Base-by-base conservation (phyloP, 2,888 invertebrate species). In the Allacma fusca region DNA sequence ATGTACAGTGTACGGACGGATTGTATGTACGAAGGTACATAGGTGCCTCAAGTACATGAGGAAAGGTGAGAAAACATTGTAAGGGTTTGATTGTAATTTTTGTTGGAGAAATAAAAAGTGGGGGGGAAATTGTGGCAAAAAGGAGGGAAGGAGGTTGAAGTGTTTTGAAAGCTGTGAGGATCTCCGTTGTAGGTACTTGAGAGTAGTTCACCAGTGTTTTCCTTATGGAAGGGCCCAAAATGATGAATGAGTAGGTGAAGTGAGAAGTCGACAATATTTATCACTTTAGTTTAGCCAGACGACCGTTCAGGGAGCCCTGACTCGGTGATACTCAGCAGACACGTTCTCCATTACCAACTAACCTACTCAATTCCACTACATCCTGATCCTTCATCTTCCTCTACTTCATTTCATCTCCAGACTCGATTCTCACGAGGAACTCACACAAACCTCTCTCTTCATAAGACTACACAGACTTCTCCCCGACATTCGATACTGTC, bases 211-310 rank as follows among this genome's bases (percentile, higher is more conserved):
- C 50, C 34, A 50, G 50, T 50, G 50, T 50, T 50, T 50, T 50
- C 50, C 50, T 50, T 50, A 50, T 50, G 50, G 50, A 50, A 50
- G 50, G 50, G 50, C 40, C 64, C 59, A 28, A 43, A 34, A 74
- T 74, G 73, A 74, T 74, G 73, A 74, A 74, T 74, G 59, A 74
- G 73, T 50, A 70, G 70, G 70, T 70, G 70, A 40, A 74, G 73
- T 74, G 73, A 74, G 73, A 74, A 74, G 62, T 64, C 64, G 73
- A 74, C 64, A 73, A 64, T 64, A 74, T 74, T 74, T 74, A 74
- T 74, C 73, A 74, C 73, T 74, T 64, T 74, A 74, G 73, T 74
- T 74, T 64, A 64, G 73, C 73, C 73, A 74, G 73, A 74, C 64
- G 73, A 74, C 73, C 73, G 73, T 74, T 64, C 59, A 59, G 62